These are phyloP conservation scores for Thera obeliscata DNA, from an alignment of 2,888 invertebrate genomes.

Conservation along the genomic window DNA sequence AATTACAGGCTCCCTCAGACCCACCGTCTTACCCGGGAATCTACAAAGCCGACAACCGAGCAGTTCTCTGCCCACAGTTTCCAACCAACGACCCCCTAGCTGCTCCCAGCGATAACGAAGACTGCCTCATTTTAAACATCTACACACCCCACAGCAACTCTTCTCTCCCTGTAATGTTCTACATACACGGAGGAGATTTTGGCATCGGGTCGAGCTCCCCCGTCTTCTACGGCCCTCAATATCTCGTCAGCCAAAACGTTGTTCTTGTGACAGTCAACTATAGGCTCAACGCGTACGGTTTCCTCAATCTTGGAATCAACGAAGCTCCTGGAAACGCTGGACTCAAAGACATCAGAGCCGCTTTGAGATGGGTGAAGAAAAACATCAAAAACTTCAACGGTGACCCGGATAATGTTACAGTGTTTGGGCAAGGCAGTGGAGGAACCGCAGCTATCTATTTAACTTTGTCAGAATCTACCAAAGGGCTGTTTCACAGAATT, in stretches of 20 bases:
- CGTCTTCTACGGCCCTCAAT: conserved; percentile 74
- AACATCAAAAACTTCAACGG: conserved; percentile 73
- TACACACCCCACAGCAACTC: conserved; percentile 63
- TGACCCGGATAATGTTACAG: conserved; percentile 73
- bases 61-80: conserved; percentile 73
- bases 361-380: conserved; percentile 72
- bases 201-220: conserved; percentile 74
- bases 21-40: conserved; percentile 62
- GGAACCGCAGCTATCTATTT: conserved; percentile 72
- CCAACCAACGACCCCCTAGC: conserved; percentile 68
- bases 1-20: conserved; percentile 63
- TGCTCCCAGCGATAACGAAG: conserved; percentile 73
- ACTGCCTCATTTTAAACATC: conserved; percentile 77
- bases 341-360: conserved; percentile 75
- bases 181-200: conserved; percentile 81
- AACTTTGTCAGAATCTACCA: conserved; percentile 69
- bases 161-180: conserved; percentile 74
- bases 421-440: conserved; percentile 78
- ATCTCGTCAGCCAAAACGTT: conserved; percentile 70
- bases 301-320: conserved; percentile 68
- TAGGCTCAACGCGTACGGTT: conserved; percentile 77
- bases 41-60: conserved; percentile 68
- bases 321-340: conserved; percentile 80
- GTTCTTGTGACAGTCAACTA: conserved; percentile 81
- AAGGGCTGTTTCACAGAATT: conserved; percentile 70